Evolutionary conservation across 2,113 vertebrate species (phyloP).

Genomic region (Hippoglossus stenolepis): DNA sequence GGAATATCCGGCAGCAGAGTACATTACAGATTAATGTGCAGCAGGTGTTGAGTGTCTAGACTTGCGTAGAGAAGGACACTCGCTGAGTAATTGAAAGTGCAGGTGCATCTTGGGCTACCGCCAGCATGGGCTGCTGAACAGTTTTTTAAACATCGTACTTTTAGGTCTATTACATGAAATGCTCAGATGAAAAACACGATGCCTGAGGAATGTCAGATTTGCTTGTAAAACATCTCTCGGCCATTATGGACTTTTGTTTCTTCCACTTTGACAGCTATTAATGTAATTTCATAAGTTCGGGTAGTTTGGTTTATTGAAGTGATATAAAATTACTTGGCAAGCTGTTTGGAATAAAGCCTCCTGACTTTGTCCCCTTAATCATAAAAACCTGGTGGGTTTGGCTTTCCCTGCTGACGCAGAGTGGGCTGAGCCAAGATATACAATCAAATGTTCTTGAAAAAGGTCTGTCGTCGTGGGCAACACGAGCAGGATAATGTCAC

Average conservation of each 20-base stretch:
- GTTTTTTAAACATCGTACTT: constrained; percentile 64
- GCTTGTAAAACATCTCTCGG: constrained; percentile 67
- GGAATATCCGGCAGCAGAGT: constrained; percentile 61
- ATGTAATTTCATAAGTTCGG: constrained; percentile 65
- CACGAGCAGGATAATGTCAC: constrained; percentile 65
- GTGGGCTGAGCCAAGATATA: constrained; percentile 65
- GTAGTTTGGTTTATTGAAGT: constrained; percentile 63
- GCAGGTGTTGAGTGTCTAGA: constrained; percentile 80
- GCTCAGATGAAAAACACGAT: constrained; percentile 50
- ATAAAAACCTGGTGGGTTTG: constrained; percentile 77
- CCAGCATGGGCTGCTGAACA: constrained; percentile 63
- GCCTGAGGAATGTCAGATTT: constrained; percentile 53
- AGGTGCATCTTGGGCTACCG: constrained; percentile 78
- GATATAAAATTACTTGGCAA: constrained; percentile 75
- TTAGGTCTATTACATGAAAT: constrained; percentile 65
- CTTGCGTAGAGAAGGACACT: constrained; percentile 52
- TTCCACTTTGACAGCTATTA: constrained; percentile 66
- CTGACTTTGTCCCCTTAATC: constrained; percentile 75
- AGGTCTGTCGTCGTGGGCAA: constrained; percentile 63
- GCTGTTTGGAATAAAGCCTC: constrained; percentile 62
- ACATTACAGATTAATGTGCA: constrained; percentile 69
- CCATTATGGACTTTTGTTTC: constrained; percentile 62
- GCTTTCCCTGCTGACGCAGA: constrained; percentile 74
- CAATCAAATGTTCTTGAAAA: constrained; percentile 74
- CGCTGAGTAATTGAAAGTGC: constrained; percentile 71